phyloP scores from a whole-genome alignment of 1,140 invertebrate species.

The Tenebrio molitor region DNA sequence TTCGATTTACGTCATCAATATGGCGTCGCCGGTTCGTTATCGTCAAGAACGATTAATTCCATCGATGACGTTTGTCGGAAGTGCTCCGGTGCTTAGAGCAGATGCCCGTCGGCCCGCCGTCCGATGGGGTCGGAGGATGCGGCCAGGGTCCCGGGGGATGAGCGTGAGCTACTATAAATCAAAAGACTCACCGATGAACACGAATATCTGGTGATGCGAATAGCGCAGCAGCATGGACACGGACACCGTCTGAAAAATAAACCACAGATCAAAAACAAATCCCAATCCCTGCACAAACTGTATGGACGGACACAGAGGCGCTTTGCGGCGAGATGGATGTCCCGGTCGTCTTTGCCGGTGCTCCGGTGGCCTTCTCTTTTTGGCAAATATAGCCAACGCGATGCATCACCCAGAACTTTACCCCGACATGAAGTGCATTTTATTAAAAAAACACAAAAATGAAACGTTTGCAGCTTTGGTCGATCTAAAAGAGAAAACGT shows the following conservation, averaged over 20 bases:
- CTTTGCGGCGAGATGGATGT: background rate
- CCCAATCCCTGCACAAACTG: slow-evolving; percentile 26
- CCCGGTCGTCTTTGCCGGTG: background rate
- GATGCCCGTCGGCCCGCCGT: background rate
- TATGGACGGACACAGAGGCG: slow-evolving; percentile 21
- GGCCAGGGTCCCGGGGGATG: background rate
- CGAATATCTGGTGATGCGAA: slow-evolving; percentile 99
- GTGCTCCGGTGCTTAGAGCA: background rate
- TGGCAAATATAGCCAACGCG: background rate
- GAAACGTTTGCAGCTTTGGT: too few relatives aligned
- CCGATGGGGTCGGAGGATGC: background rate
- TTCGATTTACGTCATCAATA: slow-evolving; percentile 1
- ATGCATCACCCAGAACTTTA: background rate
- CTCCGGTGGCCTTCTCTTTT: background rate
- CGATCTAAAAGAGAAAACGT: too few relatives aligned
- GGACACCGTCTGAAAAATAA: slow-evolving; percentile 92
- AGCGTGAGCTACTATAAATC: slow-evolving; percentile 50
- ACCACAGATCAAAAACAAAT: slow-evolving; percentile 48
- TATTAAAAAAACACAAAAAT: too few relatives aligned
- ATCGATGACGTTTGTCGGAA: slow-evolving; percentile 2
- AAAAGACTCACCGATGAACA: slow-evolving; percentile 91
- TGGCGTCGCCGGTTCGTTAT: background rate
- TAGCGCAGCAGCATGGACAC: slow-evolving; percentile 98
- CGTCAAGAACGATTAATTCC: background rate
- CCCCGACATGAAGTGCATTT: too few relatives aligned